phyloP scores from a whole-genome alignment of 2,113 vertebrate genomes.

The Laticauda laticaudata region DNA sequence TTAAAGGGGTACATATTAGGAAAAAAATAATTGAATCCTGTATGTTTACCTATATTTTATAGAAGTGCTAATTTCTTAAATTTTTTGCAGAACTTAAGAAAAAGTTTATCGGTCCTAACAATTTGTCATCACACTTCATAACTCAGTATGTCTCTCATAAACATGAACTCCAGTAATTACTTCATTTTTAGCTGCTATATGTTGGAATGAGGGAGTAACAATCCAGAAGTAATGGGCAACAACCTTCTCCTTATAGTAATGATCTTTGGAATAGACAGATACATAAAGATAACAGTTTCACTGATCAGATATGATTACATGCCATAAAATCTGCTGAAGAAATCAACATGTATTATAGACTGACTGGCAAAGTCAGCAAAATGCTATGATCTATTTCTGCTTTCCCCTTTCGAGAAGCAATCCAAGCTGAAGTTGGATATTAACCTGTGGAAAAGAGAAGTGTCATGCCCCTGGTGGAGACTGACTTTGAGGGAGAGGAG shows the following conservation, averaged over 20 bases:
- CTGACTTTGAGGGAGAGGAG: no score
- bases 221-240: accelerated
- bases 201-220: not conserved
- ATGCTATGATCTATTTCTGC: not conserved
- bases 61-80: not conserved
- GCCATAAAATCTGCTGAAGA: constrained; percentile 18
- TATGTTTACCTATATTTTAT: not conserved
- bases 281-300: not conserved
- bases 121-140: not conserved
- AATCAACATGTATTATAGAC: not conserved
- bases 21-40: not conserved
- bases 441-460: not conserved
- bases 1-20: not conserved
- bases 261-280: constrained; percentile 15
- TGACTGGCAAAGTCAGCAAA: constrained; percentile 5
- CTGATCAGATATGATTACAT: constrained; percentile 16
- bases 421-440: not conserved
- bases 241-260: constrained; percentile 41
- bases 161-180: constrained; percentile 36
- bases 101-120: not conserved
- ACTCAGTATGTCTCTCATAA: not conserved
- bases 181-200: constrained; percentile 34
- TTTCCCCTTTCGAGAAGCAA: not conserved
- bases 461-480: no score
- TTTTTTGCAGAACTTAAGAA: constrained; percentile 9